These are phyloP conservation scores for Lagopus leucura DNA, from an alignment of 2,113 vertebrate genomes.

Conservation along the genomic window DNA sequence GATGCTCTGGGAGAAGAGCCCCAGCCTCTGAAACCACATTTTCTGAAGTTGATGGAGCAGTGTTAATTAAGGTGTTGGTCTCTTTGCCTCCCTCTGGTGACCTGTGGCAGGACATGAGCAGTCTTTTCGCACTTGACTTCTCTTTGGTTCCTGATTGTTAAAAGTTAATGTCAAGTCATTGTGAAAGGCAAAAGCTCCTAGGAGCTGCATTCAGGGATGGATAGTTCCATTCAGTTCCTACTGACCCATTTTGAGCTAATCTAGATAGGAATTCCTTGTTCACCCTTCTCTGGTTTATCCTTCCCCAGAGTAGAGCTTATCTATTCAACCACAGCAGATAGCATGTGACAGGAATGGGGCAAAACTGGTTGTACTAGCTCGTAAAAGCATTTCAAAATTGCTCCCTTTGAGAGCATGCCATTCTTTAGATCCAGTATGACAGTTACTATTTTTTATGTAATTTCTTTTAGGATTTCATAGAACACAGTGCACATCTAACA, in stretches of 20 bases:
- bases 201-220: background rate
- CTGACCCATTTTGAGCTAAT: conserved; percentile 31
- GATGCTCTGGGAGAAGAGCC: background rate
- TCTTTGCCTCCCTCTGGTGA: background rate
- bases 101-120: background rate
- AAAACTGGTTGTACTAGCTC: conserved; percentile 40
- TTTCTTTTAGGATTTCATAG: background rate
- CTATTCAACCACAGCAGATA: conserved; percentile 17
- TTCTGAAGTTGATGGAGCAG: background rate
- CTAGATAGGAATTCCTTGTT: background rate
- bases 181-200: background rate
- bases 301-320: background rate
- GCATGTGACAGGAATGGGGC: conserved; percentile 8
- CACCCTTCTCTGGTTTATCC: background rate
- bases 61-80: background rate
- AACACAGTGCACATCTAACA: background rate
- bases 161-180: background rate
- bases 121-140: background rate
- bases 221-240: background rate
- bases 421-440: background rate
- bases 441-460: background rate
- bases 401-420: background rate
- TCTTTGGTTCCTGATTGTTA: background rate
- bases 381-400: background rate
- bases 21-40: background rate